Conservation (phyloP, 2,113 vertebrate species). For the Phalacrocorax pelagicus region DNA sequence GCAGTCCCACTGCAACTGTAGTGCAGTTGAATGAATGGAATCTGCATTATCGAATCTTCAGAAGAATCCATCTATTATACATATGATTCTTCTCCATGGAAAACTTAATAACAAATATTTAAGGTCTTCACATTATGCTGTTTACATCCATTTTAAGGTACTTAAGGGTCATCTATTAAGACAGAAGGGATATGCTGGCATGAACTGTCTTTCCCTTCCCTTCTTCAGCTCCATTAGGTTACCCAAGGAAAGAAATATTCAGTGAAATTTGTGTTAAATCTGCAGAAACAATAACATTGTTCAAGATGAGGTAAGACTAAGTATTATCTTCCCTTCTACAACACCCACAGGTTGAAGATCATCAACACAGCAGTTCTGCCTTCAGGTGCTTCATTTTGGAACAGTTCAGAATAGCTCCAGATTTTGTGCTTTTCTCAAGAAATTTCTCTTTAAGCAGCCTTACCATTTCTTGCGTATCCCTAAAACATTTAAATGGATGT, state of each 20-base stretch:
- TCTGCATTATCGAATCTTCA: not conserved
- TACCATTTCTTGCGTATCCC: not conserved
- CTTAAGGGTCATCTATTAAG: not conserved
- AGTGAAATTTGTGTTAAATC: not conserved
- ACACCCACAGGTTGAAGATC: constrained; percentile 15
- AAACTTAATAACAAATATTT: not conserved
- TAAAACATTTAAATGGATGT: not conserved
- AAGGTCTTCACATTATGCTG: not conserved
- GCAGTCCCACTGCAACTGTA: not conserved
- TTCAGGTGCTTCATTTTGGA: not conserved
- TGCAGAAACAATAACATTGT: not conserved
- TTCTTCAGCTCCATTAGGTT: not conserved
- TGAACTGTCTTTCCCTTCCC: not conserved
- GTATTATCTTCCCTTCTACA: not conserved
- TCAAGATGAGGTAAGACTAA: not conserved
- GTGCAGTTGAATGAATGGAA: not conserved
- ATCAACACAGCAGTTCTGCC: not conserved
- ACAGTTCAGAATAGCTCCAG: not conserved
- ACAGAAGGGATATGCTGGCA: not conserved
- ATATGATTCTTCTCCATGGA: not conserved
- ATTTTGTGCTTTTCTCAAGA: not conserved
- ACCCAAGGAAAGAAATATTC: not conserved
- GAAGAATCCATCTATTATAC: not conserved
- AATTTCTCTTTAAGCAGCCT: not conserved
- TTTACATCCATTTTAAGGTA: not conserved